Evolutionary conservation across 2,888 invertebrate genomes (phyloP).

Genomic region (Pandemis cinnamomeana): DNA sequence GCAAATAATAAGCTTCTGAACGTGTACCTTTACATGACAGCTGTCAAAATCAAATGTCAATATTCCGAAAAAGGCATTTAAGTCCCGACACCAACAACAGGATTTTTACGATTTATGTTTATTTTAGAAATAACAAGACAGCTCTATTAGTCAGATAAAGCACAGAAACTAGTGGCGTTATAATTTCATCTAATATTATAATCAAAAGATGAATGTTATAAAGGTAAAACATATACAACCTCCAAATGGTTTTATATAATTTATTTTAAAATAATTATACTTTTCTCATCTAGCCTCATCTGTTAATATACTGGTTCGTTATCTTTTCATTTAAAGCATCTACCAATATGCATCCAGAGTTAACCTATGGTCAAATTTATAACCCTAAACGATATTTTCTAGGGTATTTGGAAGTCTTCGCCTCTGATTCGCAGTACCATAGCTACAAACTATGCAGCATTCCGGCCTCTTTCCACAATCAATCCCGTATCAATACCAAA

Average conservation of each 20-base stretch:
- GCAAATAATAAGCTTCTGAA: too few relatives aligned
- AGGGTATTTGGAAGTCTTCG: conserved; percentile 67
- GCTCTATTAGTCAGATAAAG: background rate
- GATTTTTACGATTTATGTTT: background rate
- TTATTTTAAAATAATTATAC: background rate
- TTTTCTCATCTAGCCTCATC: background rate
- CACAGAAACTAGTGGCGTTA: background rate
- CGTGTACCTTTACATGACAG: too few relatives aligned
- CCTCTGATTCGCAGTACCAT: conserved; percentile 56
- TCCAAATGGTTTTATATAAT: conserved; percentile 5
- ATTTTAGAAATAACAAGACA: background rate
- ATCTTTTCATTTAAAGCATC: background rate
- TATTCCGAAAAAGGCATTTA: background rate
- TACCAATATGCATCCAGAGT: background rate
- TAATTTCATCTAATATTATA: background rate
- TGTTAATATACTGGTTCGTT: background rate
- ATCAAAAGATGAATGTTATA: conserved; percentile 38
- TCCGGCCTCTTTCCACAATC: conserved; percentile 58
- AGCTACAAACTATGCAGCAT: conserved; percentile 49
- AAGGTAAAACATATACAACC: conserved; percentile 36
- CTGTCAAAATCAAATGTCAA: background rate
- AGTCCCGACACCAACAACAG: background rate
- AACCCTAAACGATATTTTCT: conserved; percentile 41
- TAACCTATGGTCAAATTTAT: background rate
- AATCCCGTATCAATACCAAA: conserved; percentile 57